phyloP scores from a whole-genome alignment of 2,888 invertebrate genomes.

The Dysmachus trigonus region DNA sequence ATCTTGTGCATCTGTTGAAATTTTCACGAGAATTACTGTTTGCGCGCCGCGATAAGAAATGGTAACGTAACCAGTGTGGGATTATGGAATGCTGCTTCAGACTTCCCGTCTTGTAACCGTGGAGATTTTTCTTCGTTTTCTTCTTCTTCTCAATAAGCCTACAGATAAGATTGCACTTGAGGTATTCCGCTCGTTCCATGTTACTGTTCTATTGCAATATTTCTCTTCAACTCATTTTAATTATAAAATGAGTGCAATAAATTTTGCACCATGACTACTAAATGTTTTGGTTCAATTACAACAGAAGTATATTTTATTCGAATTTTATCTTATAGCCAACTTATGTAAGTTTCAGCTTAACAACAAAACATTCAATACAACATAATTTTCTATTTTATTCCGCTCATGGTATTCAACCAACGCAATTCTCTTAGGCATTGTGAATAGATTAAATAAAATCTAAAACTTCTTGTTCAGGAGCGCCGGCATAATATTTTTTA shows the following conservation, averaged over 20 bases:
- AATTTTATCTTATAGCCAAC: neutral
- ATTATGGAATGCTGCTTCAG: conserved; percentile 14
- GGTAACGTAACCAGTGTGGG: conserved; percentile 20
- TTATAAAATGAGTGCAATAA: neutral
- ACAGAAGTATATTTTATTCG: neutral
- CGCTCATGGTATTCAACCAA: neutral
- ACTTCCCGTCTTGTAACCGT: neutral
- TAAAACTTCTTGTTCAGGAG: neutral
- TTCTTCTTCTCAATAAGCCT: neutral
- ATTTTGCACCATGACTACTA: neutral
- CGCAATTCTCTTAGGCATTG: neutral
- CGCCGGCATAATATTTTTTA: neutral
- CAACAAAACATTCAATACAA: neutral
- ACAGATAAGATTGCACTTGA: neutral
- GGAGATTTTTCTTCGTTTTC: neutral
- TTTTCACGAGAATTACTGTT: neutral
- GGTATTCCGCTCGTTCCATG: neutral
- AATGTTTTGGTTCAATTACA: neutral
- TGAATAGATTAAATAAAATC: neutral
- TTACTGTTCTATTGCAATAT: neutral
- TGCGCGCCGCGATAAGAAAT: neutral
- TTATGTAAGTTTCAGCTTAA: neutral
- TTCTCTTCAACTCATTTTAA: neutral
- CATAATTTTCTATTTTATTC: neutral
- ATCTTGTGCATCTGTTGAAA: neutral